Base-by-base conservation (phyloP, 2,797 vertebrate genomes). In the Tachyglossus aculeatus region DNA sequence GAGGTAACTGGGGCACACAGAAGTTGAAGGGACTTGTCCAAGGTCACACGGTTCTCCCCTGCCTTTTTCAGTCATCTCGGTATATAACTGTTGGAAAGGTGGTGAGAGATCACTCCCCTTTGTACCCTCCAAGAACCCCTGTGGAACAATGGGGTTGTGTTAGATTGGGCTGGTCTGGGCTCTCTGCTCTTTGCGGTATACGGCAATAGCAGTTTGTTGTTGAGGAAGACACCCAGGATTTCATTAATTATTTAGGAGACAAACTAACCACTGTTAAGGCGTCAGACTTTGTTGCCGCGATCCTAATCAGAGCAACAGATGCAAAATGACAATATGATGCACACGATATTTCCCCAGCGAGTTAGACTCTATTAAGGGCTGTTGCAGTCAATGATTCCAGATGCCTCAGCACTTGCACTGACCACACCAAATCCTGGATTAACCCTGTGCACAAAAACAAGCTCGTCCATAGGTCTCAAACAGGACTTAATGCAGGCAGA, bases 261-360 rank as follows among this genome's bases (percentile, higher is more conserved):
- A 60, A 73, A 75, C 71, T 82, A 84, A 68, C 74, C 65, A 45
- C 59, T 69, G 80, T 86, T 86, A 82, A 82, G 82, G 84, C 84
- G 82, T 86, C 38, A 45, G 74, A 82, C 73, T 86, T 74, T 80
- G 74, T 78, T 78, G 80, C 84, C 77, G 27, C 80, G 74, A 84
- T 77, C 77, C 82, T 76, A 80, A 84, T 86, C 81, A 84, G 71
- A 75, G 79, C 75, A 84, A 82, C 84, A 84, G 84, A 82, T 86
- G 81, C 81, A 82, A 82, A 78, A 78, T 80, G 81, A 82, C 84
- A 84, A 75, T 73, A 70, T 59, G 81, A 82, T 71, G 54, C 68
- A 65, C 62, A 80, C 62, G 40, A 60, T 76, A 75, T 83, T 52
- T 68, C 84, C 84, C 77, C 52, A 84, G 81, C 11, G 77, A 80